Evolutionary conservation across 2,888 invertebrate species (phyloP).

Genomic region (Pseudeuparius sepicola): DNA sequence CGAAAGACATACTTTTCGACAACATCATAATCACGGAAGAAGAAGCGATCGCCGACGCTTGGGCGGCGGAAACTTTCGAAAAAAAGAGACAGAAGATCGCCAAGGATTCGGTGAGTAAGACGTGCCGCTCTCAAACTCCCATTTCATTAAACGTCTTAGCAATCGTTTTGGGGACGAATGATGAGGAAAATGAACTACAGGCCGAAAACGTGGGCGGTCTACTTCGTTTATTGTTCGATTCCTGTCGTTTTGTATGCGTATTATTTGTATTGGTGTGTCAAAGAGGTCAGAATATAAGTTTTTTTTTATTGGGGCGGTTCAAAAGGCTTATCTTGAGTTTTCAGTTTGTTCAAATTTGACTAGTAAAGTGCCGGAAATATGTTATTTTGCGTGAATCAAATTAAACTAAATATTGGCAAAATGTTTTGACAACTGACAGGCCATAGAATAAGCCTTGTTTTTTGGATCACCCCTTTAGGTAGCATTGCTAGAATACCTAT

Average conservation of each 20-base stretch:
- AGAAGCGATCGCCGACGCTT: constrained; percentile 60
- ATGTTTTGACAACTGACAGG: too few species aligned
- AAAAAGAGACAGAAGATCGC: constrained; percentile 74
- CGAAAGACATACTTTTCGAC: constrained; percentile 87
- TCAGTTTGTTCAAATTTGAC: too few species aligned
- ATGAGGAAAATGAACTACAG: constrained; percentile 66
- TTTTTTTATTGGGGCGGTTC: not conserved
- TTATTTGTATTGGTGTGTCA: constrained; percentile 53
- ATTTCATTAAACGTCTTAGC: too few species aligned
- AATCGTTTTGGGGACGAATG: constrained; percentile 66
- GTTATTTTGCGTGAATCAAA: too few species aligned
- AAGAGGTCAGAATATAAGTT: constrained; percentile 51
- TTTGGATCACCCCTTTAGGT: too few species aligned
- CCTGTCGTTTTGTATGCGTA: constrained; percentile 60
- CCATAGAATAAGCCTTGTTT: too few species aligned
- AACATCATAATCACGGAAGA: constrained; percentile 89
- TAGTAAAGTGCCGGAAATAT: too few species aligned
- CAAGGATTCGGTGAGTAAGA: constrained; percentile 64
- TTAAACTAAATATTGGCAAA: too few species aligned
- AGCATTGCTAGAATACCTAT: too few species aligned
- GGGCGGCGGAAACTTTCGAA: constrained; percentile 75
- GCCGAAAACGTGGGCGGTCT: constrained; percentile 73
- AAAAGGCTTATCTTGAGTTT: too few species aligned
- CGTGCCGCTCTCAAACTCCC: too few species aligned
- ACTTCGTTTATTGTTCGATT: constrained; percentile 64